A percentile compares a stretch with the other conserved stretches of the same genome.
These are phyloP conservation scores for Apostichopus japonicus DNA, from an alignment of 35 echinoderm and acorn worm species.

Conservation along the genomic window DNA sequence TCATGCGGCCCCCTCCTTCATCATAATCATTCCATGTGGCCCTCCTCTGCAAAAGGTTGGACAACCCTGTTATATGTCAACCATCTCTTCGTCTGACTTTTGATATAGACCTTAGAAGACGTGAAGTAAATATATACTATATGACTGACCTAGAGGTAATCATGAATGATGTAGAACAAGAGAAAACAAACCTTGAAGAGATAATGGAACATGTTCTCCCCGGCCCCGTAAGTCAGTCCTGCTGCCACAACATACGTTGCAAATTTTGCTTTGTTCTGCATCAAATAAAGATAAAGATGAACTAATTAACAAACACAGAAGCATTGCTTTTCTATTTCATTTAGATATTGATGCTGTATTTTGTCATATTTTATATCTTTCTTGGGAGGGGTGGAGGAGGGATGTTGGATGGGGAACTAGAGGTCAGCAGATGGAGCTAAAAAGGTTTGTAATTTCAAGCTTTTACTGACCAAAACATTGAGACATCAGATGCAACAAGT, in stretches of 20 bases:
- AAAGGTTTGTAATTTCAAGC: too few relatives aligned
- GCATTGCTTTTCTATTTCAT: background rate
- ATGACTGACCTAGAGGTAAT: too few relatives aligned
- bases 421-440: too few relatives aligned
- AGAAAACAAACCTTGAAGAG: conserved; percentile 84
- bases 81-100: too few relatives aligned
- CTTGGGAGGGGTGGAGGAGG: background rate
- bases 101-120: too few relatives aligned
- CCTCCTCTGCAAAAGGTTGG: too few relatives aligned
- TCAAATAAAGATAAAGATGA: background rate
- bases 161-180: background rate
- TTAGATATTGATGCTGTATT: background rate
- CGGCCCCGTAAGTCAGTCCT: conserved; percentile 88
- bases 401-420: background rate
- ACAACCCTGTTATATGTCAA: too few relatives aligned
- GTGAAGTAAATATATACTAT: too few relatives aligned
- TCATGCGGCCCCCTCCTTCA: too few relatives aligned
- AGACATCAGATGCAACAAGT: too few relatives aligned
- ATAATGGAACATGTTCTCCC: conserved; percentile 96
- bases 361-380: background rate
- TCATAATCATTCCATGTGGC: too few relatives aligned
- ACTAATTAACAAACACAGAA: background rate
- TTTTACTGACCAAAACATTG: too few relatives aligned
- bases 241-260: conserved; percentile 93
- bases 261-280: conserved; percentile 99